A percentile compares a stretch with the other conserved stretches of the same genome.
phyloP scores from a whole-genome alignment of 2,113 vertebrate genomes.

The Bubo blakistoni region DNA sequence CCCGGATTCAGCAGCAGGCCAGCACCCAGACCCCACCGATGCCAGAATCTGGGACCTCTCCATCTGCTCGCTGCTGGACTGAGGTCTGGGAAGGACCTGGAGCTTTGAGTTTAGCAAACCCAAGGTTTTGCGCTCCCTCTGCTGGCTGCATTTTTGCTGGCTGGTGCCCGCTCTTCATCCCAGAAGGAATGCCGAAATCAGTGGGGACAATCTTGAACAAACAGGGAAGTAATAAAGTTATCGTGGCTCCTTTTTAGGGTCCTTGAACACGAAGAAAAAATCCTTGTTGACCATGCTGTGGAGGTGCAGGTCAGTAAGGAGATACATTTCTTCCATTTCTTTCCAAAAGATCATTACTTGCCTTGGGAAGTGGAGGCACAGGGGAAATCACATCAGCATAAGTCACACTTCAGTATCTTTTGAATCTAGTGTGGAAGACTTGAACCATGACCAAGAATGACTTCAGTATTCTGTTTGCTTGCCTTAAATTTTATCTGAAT shows the following conservation, averaged over 20 bases:
- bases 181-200: neutral
- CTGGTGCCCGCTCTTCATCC: neutral
- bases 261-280: neutral
- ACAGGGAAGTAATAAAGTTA: conserved; percentile 16
- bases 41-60: neutral
- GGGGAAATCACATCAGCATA: neutral
- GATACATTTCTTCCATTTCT: neutral
- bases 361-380: neutral
- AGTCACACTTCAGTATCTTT: neutral
- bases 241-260: neutral
- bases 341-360: neutral
- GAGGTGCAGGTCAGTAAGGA: neutral
- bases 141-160: neutral
- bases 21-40: neutral
- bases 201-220: neutral
- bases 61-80: neutral
- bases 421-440: neutral
- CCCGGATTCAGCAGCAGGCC: neutral
- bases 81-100: neutral
- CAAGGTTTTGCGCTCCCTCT: conserved; percentile 46
- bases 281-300: neutral
- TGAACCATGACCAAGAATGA: neutral
- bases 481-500: neutral
- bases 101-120: neutral
- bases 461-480: neutral